phyloP scores from a whole-genome alignment of 2,888 invertebrate species.

The Beris morrisii region DNA sequence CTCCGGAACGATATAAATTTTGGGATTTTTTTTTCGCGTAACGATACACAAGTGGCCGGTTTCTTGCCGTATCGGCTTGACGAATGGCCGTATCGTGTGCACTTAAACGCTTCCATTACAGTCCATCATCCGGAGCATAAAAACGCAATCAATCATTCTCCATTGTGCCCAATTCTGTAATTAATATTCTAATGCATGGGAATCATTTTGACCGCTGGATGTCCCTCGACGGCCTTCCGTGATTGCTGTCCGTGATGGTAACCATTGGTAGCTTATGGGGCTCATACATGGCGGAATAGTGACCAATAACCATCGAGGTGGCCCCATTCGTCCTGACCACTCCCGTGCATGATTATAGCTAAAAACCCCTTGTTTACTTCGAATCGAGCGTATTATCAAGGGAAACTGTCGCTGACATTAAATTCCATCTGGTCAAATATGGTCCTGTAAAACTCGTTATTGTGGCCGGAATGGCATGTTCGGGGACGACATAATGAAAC shows the following conservation, averaged over 20 bases:
- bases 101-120: constrained; percentile 34
- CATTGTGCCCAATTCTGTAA: constrained; percentile 22
- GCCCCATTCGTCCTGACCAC: too few species aligned
- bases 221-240: too few species aligned
- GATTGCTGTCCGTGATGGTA: background rate
- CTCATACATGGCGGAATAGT: too few species aligned
- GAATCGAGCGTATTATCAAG: too few species aligned
- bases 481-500: constrained; percentile 20
- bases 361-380: too few species aligned
- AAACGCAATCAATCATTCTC: constrained; percentile 32
- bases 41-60: constrained; percentile 29
- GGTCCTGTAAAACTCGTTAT: constrained; percentile 31
- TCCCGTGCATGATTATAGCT: too few species aligned
- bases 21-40: constrained; percentile 22
- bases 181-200: constrained; percentile 32
- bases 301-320: too few species aligned
- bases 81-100: constrained; percentile 29
- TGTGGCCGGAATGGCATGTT: constrained; percentile 31
- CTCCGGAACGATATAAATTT: constrained; percentile 19
- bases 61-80: constrained; percentile 25
- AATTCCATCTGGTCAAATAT: constrained; percentile 33
- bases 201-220: constrained; percentile 15
- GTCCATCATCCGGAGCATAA: constrained; percentile 32
- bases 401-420: constrained; percentile 14
- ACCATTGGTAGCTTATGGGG: background rate